A percentile compares a stretch with the other conserved stretches of the same genome.
Evolutionary conservation across 2,888 invertebrate species (phyloP).

Genomic region (Resseliella maxima): DNA sequence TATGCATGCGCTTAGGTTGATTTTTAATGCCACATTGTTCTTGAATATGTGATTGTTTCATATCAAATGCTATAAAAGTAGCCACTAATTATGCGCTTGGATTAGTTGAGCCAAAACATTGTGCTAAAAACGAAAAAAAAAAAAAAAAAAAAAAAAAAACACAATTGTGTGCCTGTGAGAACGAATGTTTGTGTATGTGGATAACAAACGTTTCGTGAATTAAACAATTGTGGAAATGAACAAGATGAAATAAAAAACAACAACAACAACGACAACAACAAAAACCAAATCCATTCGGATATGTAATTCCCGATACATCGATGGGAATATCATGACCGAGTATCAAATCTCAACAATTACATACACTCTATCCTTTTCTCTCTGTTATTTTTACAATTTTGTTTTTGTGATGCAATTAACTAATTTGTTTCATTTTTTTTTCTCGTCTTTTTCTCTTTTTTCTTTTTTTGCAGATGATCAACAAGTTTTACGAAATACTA

Average conservation of each 20-base stretch:
- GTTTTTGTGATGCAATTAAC: not conserved
- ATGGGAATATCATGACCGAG: not conserved
- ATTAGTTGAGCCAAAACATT: too few relatives aligned
- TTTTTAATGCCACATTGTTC: too few relatives aligned
- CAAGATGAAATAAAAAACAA: not conserved
- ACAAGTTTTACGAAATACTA: not conserved
- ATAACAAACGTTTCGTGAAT: too few relatives aligned
- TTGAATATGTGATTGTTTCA: too few relatives aligned
- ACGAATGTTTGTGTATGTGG: too few relatives aligned
- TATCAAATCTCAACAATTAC: conserved; percentile 17
- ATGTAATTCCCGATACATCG: not conserved
- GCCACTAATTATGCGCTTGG: too few relatives aligned
- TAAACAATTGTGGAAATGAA: too few relatives aligned
- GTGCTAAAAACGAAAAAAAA: too few relatives aligned
- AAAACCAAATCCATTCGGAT: not conserved
- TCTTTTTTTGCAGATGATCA: conserved; percentile 35
- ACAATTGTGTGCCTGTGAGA: too few relatives aligned
- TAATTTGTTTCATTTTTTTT: conserved; percentile 29
- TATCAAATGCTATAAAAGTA: too few relatives aligned
- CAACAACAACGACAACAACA: not conserved
- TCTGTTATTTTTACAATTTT: not conserved
- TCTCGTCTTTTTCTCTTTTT: not conserved
- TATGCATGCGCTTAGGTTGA: too few relatives aligned
- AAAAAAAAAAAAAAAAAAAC: not conserved
- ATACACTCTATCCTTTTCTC: not conserved